Evolutionary conservation across 2,113 vertebrate species (phyloP), one percentile per base, ranked within the genome.

Genomic region (Brachyistius frenatus): DNA sequence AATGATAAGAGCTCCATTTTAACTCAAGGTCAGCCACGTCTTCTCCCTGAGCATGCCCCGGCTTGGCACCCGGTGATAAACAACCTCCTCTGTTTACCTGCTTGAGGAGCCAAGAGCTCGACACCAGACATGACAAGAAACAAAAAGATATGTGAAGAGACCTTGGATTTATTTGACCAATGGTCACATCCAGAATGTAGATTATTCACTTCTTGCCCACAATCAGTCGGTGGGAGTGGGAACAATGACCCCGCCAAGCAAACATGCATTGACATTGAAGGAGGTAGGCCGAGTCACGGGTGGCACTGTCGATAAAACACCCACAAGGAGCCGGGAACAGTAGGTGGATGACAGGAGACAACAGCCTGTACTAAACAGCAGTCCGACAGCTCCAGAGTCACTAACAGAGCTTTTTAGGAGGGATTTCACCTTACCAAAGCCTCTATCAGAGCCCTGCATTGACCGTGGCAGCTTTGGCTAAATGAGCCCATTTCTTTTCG

Each of bases 401-500:
- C 84, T 86, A 86, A 85, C 67, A 55, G 75, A 82, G 83, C 77
- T 86, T 91, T 88, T 77, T 66, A 81, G 65, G 80, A 73, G 62
- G 85, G 85, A 89, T 88, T 91, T 92, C 88, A 90, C 78, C 80
- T 83, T 80, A 86, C 66, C 86, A 93, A 89, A 91, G 83, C 88
- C 84, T 88, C 88, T 80, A 91, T 94, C 91, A 84, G 84, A 90
- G 81, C 62, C 72, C 70, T 73, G 88, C 86, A 88, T 81, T 88
- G 87, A 89, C 91, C 82, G 77, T 81, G 81, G 90, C 89, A 85
- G 84, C 91, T 89, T 92, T 90, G 87, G 89, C 87, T 89, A 92
- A 91, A 92, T 77, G 91, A 93, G 80, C 80, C 81, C 70, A 71
- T 90, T 91, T 91, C 80, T 86, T 93, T 93, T 90, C 50, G 91